A percentile compares a stretch with the other conserved stretches of the same genome.
Conservation (phyloP, 2,888 invertebrate species). For the Heliconius ethilla region DNA sequence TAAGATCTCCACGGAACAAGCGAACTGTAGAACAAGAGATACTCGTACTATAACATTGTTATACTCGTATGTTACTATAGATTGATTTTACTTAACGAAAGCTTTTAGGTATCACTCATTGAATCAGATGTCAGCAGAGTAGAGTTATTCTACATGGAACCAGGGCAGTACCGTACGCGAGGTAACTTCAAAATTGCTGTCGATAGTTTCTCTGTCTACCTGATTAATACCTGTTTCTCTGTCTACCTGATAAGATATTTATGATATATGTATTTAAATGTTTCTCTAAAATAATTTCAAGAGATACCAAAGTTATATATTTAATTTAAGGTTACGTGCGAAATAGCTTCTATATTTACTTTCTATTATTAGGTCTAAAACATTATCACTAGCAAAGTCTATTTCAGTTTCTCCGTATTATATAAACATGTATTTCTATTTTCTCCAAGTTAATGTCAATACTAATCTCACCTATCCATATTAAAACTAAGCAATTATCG, state of each 20-base stretch:
- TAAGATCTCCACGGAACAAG: neutral
- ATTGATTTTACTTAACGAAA: neutral
- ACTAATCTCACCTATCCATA: slow-evolving; percentile 13
- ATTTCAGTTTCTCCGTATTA: neutral
- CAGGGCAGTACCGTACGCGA: slow-evolving; percentile 1
- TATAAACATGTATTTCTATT: neutral
- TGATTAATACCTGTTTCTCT: no score
- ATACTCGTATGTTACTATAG: neutral
- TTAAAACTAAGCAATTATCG: slow-evolving; percentile 21
- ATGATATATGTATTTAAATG: neutral
- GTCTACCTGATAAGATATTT: neutral
- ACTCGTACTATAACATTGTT: neutral
- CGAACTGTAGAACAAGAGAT: neutral
- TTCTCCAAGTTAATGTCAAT: slow-evolving; percentile 18
- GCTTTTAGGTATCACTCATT: neutral
- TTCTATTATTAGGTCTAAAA: neutral
- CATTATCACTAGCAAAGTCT: neutral
- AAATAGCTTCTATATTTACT: no score
- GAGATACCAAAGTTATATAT: neutral
- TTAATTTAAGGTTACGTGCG: neutral
- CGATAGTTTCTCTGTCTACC: neutral
- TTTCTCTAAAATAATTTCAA: neutral
- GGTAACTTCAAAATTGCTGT: neutral
- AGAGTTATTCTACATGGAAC: neutral
- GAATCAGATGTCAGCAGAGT: neutral